phyloP scores from a whole-genome alignment of 1,140 invertebrate species.

The Ganaspis sp. region DNA sequence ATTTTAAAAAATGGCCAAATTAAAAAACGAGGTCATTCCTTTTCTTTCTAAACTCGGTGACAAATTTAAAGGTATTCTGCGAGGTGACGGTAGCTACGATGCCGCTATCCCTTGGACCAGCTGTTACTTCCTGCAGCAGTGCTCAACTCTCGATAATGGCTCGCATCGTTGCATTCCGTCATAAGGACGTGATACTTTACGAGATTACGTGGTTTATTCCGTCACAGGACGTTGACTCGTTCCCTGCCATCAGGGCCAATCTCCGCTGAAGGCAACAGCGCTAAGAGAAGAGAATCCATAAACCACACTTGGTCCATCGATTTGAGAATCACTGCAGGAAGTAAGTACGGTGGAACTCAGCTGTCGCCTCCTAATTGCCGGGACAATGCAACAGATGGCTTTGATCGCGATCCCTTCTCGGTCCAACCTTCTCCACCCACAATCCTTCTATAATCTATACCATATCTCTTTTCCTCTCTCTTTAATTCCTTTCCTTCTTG shows the following conservation, averaged over 20 bases:
- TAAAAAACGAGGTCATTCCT: constrained; percentile 9
- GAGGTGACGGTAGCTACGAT: constrained; percentile 64
- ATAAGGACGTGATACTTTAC: constrained; percentile 44
- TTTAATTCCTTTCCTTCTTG: constrained; percentile 13
- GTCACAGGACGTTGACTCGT: constrained; percentile 9
- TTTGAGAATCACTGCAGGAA: constrained; percentile 73
- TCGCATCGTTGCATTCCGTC: constrained; percentile 43
- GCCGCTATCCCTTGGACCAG: constrained; percentile 64
- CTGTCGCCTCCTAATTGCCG: constrained; percentile 77
- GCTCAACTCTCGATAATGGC: constrained; percentile 49
- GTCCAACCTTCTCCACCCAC: constrained; percentile 56
- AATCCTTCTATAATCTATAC: constrained; percentile 42
- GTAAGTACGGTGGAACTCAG: constrained; percentile 75
- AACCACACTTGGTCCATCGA: constrained; percentile 66
- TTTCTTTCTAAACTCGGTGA: not conserved
- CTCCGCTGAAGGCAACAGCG: not conserved
- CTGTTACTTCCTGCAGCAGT: constrained; percentile 68
- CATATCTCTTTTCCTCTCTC: constrained; percentile 38
- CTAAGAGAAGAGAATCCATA: constrained; percentile 61
- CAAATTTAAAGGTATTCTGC: constrained; percentile 35
- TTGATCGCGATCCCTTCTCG: constrained; percentile 73
- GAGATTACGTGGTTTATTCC: constrained; percentile 7
- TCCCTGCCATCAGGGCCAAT: not conserved
- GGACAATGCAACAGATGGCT: constrained; percentile 78
- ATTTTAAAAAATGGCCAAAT: not conserved